These are phyloP conservation scores for Recurvirostra avosetta DNA, from an alignment of 2,113 vertebrate species.

Conservation along the genomic window DNA sequence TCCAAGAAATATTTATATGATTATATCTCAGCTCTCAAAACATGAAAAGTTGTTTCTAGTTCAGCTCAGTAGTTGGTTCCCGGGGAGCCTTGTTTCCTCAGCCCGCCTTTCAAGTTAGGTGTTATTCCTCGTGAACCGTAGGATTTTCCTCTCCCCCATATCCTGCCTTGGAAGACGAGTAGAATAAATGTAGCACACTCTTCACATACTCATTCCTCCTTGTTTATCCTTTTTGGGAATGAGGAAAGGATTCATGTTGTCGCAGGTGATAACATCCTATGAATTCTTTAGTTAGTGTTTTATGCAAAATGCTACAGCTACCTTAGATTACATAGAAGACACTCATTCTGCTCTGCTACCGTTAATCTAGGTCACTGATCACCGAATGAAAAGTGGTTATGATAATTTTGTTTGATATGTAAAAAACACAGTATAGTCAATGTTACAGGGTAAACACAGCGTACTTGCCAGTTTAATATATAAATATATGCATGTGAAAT, in stretches of 20 bases:
- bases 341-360: background rate
- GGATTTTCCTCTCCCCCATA: background rate
- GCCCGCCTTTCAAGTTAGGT: background rate
- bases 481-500: background rate
- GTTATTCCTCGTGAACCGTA: fast-evolving
- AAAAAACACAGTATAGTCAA: background rate
- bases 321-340: background rate
- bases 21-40: background rate
- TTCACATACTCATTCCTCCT: background rate
- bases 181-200: background rate
- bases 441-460: background rate
- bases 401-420: background rate
- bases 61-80: background rate
- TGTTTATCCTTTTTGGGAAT: background rate
- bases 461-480: background rate
- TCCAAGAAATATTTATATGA: background rate
- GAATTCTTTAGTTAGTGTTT: background rate
- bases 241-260: background rate
- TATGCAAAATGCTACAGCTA: background rate
- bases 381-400: background rate
- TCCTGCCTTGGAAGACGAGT: background rate
- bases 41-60: background rate
- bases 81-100: background rate
- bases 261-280: background rate
- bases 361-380: background rate